Evolutionary conservation across 2,888 invertebrate genomes (phyloP).

Genomic region (Drosophila leonis): DNA sequence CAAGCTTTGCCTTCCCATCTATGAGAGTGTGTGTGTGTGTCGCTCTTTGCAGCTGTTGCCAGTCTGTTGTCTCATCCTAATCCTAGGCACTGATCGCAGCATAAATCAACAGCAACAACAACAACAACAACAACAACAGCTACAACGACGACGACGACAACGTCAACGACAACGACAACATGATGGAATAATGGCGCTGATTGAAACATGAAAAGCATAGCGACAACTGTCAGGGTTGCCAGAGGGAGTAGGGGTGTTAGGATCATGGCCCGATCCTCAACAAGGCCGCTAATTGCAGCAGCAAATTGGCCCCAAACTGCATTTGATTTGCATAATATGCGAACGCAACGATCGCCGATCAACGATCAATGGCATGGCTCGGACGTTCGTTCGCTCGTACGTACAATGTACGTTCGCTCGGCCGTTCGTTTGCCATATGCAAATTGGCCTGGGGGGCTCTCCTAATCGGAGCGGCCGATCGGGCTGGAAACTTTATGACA

Average conservation of each 20-base stretch:
- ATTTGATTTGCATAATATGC: constrained; percentile 73
- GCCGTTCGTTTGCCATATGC: constrained; percentile 36
- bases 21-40: neutral
- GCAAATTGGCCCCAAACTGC: constrained; percentile 69
- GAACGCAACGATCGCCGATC: constrained; percentile 19
- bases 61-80: constrained; percentile 20
- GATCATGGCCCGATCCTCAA: constrained; percentile 55
- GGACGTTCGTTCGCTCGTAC: neutral
- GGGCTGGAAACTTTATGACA: constrained; percentile 65
- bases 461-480: constrained; percentile 44
- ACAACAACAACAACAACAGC: neutral
- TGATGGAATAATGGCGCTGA: constrained; percentile 77
- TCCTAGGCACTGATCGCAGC: constrained; percentile 46
- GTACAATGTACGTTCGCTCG: neutral
- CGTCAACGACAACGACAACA: constrained; percentile 50
- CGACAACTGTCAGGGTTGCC: constrained; percentile 47
- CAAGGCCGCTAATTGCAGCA: constrained; percentile 75
- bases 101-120: constrained; percentile 26
- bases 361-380: constrained; percentile 9
- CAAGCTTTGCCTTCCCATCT: neutral
- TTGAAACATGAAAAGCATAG: constrained; percentile 68
- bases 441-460: constrained; percentile 39
- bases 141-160: constrained; percentile 55
- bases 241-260: constrained; percentile 8
- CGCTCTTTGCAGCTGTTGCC: constrained; percentile 1